Evolutionary conservation across 2,888 invertebrate genomes (phyloP), one percentile per base, ranked within the genome.

Genomic region (Lepidocyrtinus sp.): DNA sequence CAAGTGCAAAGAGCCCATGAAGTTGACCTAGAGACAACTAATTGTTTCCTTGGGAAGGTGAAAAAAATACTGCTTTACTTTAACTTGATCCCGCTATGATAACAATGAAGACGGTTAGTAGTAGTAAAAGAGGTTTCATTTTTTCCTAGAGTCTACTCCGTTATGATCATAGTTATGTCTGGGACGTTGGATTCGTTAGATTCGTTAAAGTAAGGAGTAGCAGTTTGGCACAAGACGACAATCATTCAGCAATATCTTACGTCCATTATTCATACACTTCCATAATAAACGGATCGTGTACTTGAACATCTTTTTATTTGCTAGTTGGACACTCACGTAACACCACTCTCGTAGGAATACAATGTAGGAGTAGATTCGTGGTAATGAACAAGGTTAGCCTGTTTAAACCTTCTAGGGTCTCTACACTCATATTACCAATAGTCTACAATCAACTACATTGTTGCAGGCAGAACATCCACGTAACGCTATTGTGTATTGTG

Each of bases 1-100:
- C 80, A 80, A 80, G 75, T 80, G 75, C 80, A 80, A 71, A 71
- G 70, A 75, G 75, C 75, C 75, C 80, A 75, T 80, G 80, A 80
- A 67, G 75, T 71, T 80, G 80, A 80, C 80, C 75, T 80, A 80
- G 80, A 80, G 80, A 80, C 75, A 67, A 67, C 80, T 80, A 71
- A 80, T 80, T 74, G 80, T 75, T 80, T 65, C 61, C 65, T 75
- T 55, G 67, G 71, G 80, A 80, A 80, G 80, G 80, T 80, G 71
- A 75, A 80, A 46, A 73, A 55, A 55, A 72, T 50, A 50, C 62
- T 61, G 72, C n/a, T n/a, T 36, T 63, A 75, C 46, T 78, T 64
- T 67, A 65, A 26, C 26, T 67, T 68, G 69, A 46, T 64, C 17
- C 2, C 17, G 36, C 5, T 55, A 17, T n/a, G 63, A 79, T 79